These are phyloP conservation scores for Phoenoteleia sp. DNA, from an alignment of 2,888 invertebrate species.

Conservation along the genomic window DNA sequence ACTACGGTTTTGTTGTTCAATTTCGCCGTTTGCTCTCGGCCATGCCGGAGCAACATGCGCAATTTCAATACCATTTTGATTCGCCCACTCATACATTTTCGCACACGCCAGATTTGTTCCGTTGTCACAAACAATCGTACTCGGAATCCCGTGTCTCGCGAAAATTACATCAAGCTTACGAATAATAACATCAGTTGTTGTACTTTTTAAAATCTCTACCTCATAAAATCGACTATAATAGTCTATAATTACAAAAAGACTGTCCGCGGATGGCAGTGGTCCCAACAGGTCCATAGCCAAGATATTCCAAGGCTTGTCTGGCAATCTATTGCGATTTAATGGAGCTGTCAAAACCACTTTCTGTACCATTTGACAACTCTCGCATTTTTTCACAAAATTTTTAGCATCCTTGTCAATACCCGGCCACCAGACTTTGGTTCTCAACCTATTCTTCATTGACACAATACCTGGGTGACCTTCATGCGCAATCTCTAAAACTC, in stretches of 20 bases:
- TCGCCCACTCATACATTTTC: slow-evolving; percentile 62
- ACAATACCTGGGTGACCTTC: slow-evolving; percentile 80
- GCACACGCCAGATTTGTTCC: slow-evolving; percentile 43
- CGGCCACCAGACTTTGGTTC: slow-evolving; percentile 75
- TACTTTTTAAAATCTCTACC: slow-evolving; percentile 53
- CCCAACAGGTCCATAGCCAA: slow-evolving; percentile 72
- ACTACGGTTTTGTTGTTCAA: slow-evolving; percentile 51
- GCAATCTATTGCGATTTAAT: slow-evolving; percentile 56
- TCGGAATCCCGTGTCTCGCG: slow-evolving; percentile 75
- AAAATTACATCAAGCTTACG: slow-evolving; percentile 73
- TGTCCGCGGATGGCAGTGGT: slow-evolving; percentile 62
- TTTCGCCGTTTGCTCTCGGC: slow-evolving; percentile 47
- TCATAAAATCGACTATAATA: slow-evolving; percentile 71
- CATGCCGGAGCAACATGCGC: slow-evolving; percentile 66
- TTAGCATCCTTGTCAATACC: slow-evolving; percentile 73
- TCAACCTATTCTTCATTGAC: slow-evolving; percentile 69
- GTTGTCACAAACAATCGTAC: slow-evolving; percentile 72
- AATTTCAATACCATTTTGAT: slow-evolving; percentile 58
- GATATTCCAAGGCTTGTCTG: slow-evolving; percentile 55
- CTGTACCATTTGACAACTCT: slow-evolving; percentile 71
- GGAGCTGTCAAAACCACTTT: slow-evolving; percentile 60
- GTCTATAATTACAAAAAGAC: slow-evolving; percentile 66
- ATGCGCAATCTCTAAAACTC: slow-evolving; percentile 71
- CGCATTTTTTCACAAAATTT: slow-evolving; percentile 63
- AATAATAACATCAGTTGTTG: slow-evolving; percentile 65